phyloP scores from a whole-genome alignment of 1,140 invertebrate genomes.

The Camponotus vicinus region DNA sequence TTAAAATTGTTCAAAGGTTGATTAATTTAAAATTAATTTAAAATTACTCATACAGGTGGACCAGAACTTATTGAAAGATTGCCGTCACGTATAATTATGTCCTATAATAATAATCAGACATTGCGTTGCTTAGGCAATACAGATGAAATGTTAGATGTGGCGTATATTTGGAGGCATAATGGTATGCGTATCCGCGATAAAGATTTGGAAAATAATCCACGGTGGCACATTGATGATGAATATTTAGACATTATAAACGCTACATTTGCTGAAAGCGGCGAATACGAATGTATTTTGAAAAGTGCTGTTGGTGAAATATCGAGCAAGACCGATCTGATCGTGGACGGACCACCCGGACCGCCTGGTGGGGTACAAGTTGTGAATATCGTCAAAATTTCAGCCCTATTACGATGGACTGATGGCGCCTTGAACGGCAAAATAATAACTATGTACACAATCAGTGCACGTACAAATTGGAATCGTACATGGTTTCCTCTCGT shows the following conservation, averaged over 20 bases:
- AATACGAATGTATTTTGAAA: conserved; percentile 95
- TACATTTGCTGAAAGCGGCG: conserved; percentile 94
- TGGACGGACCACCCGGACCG: conserved; percentile 94
- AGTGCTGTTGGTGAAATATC: conserved; percentile 94
- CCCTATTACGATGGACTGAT: conserved; percentile 95
- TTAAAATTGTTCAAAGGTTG: neutral
- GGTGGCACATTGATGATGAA: conserved; percentile 89
- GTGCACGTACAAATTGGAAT: conserved; percentile 95
- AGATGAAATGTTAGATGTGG: conserved; percentile 94
- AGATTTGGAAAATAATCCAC: conserved; percentile 84
- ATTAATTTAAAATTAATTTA: neutral
- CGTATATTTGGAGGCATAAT: conserved; percentile 97
- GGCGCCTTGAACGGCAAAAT: conserved; percentile 93
- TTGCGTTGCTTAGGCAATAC: conserved; percentile 93
- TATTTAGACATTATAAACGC: conserved; percentile 93
- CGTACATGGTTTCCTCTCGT: conserved; percentile 92
- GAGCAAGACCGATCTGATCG: conserved; percentile 90
- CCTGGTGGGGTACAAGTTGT: conserved; percentile 93
- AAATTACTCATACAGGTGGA: conserved; percentile 86
- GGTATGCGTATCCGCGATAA: conserved; percentile 92
- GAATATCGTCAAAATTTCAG: conserved; percentile 91
- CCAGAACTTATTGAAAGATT: conserved; percentile 91
- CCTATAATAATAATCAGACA: conserved; percentile 90
- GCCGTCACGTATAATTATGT: conserved; percentile 88
- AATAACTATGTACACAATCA: conserved; percentile 92